Evolutionary conservation across 2,797 vertebrate species (phyloP), one percentile per base, ranked within the genome.

Genomic region (Columba guinea): DNA sequence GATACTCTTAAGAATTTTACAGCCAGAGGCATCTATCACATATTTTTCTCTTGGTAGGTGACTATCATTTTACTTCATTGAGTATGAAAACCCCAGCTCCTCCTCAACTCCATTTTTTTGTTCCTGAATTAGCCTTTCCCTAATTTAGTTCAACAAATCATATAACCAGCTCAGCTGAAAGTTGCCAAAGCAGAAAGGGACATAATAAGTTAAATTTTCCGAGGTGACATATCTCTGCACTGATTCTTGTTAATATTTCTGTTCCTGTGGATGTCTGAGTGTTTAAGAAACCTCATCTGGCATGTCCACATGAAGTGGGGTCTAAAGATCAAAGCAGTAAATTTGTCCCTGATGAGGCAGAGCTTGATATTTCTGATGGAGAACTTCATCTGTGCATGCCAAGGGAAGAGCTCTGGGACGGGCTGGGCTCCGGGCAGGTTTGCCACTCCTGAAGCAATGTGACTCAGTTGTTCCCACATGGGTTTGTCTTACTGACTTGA

Each of bases 181-280:
- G 62, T 9, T 71, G 55, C 78, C 51, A 76, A 71, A 89, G 39
- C 60, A n/a, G n/a, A 9, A 10, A 77, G 37, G 51, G 70, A 52
- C 49, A 14, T 5, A 65, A 34, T 11, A 53, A 68, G 20, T 87
- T 65, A 39, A 53, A 71, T 71, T 6, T 71, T 51, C 60, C 88
- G 85, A 94, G 81, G 84, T 85, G 84, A 75, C 71, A 51, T 30
- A 34, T 46, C 77, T 90, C 53, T 46, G 17, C 44, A 17, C 52
- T 89, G 67, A 87, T 55, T 89, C 70, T 63, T 81, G 84, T 56
- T 79, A 79, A 28, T 90, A 87, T 19, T 95, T 93, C 71, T n/a
- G 7, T 75, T 69, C 87, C 52, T n/a, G 3, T 34, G 51, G 60
- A 49, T 34, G 49, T 60, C 68, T 68, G 70, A 37, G 16, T 30